phyloP scores from a whole-genome alignment of 2,888 invertebrate species.

The Hypsopygia costalis region DNA sequence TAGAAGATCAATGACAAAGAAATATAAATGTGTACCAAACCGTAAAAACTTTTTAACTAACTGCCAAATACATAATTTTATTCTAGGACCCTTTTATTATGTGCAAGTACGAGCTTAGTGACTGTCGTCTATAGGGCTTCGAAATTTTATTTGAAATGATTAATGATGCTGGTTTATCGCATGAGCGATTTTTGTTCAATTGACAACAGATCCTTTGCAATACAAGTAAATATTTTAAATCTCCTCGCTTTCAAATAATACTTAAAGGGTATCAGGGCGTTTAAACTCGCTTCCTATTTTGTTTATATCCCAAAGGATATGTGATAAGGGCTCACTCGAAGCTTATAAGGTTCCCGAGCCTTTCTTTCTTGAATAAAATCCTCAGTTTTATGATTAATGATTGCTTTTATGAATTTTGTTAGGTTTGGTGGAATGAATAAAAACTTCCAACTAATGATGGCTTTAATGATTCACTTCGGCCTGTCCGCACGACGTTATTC shows the following conservation, averaged over 20 bases:
- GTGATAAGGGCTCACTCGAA: conserved; percentile 1
- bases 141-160: conserved; percentile 59
- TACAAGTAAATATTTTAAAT: conserved; percentile 50
- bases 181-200: conserved; percentile 63
- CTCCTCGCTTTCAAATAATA: conserved; percentile 51
- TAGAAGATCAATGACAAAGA: neutral
- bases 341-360: neutral
- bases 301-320: conserved; percentile 48
- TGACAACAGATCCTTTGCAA: conserved; percentile 51
- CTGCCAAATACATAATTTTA: neutral
- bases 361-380: neutral
- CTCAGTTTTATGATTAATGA: neutral
- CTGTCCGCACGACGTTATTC: conserved; percentile 22
- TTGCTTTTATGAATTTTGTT: neutral
- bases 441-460: neutral
- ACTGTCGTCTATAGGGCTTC: conserved; percentile 32
- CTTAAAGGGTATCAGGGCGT: conserved; percentile 46
- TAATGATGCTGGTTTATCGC: conserved; percentile 62
- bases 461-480: conserved; percentile 14
- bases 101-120: conserved; percentile 24
- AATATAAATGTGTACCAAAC: neutral
- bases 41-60: neutral
- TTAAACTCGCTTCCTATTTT: conserved; percentile 39
- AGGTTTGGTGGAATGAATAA: conserved; percentile 9
- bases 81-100: conserved; percentile 6